These are phyloP conservation scores for Papilio dardanus DNA, from an alignment of 1,140 invertebrate species.

Conservation along the genomic window DNA sequence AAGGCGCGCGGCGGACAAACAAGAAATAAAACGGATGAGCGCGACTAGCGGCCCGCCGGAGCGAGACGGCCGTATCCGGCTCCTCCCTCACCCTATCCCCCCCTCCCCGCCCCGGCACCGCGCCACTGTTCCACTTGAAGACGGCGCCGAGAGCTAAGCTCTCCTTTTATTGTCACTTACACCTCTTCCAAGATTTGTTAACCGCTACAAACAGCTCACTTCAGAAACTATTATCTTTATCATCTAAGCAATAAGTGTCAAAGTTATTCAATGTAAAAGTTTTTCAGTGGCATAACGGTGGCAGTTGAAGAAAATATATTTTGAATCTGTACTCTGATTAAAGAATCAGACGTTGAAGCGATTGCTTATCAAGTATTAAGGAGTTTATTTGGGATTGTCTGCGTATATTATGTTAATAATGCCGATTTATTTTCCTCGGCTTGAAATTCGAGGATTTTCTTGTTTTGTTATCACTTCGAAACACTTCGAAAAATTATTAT, in stretches of 20 bases:
- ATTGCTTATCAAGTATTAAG: slow-evolving; percentile 71
- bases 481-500: neutral
- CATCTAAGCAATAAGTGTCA: slow-evolving; percentile 46
- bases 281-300: slow-evolving; percentile 34
- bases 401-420: slow-evolving; percentile 64
- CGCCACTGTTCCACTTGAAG: slow-evolving; percentile 68
- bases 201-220: slow-evolving; percentile 53
- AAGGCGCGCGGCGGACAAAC: slow-evolving; percentile 72
- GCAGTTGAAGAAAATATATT: slow-evolving; percentile 64
- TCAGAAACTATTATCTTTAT: slow-evolving; percentile 43
- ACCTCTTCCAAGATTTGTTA: slow-evolving; percentile 75
- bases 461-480: neutral
- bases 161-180: slow-evolving; percentile 81
- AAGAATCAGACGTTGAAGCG: slow-evolving; percentile 68
- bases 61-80: slow-evolving; percentile 52
- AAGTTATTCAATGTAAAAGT: slow-evolving; percentile 32
- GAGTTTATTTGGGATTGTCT: slow-evolving; percentile 65
- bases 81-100: slow-evolving; percentile 49
- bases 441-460: slow-evolving; percentile 41
- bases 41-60: slow-evolving; percentile 58
- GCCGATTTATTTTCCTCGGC: slow-evolving; percentile 50
- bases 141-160: slow-evolving; percentile 77
- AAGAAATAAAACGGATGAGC: slow-evolving; percentile 76
- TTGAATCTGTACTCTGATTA: slow-evolving; percentile 68
- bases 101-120: slow-evolving; percentile 36